A percentile compares a stretch with the other conserved stretches of the same genome.
phyloP scores from a whole-genome alignment of 2,797 vertebrate species.

The Schizothorax lantsangensis region DNA sequence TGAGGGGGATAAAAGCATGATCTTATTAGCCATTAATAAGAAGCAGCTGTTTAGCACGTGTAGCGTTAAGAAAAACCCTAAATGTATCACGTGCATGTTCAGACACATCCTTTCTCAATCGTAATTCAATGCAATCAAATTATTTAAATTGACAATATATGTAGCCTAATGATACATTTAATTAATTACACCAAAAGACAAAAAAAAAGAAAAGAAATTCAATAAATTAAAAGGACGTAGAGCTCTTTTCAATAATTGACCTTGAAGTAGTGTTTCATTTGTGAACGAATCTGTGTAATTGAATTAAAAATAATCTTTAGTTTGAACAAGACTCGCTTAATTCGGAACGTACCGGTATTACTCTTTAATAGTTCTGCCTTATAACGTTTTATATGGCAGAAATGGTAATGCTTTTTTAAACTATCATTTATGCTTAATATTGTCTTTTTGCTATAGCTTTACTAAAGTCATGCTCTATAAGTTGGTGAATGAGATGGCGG shows the following conservation, averaged over 20 bases:
- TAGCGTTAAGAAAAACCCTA: neutral
- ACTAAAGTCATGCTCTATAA: neutral
- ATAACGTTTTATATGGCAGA: neutral
- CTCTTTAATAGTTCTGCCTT: neutral
- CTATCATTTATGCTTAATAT: neutral
- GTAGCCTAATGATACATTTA: neutral
- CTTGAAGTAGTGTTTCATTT: neutral
- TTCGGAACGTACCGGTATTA: neutral
- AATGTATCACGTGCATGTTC: neutral
- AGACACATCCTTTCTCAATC: neutral
- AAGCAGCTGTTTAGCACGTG: conserved; percentile 30
- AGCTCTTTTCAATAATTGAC: neutral
- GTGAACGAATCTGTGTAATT: neutral
- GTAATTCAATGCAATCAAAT: neutral
- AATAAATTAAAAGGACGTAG: neutral
- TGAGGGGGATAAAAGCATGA: conserved; percentile 32
- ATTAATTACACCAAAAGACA: too few species aligned
- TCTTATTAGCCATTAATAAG: conserved; percentile 49
- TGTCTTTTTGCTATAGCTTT: neutral
- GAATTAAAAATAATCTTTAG: neutral
- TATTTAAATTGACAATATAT: neutral
- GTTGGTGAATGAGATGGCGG: neutral
- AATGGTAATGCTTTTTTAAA: neutral
- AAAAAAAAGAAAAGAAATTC: neutral
- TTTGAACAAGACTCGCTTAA: neutral